Percentiles rank a stretch among this genome's conserved stretches.
These are phyloP conservation scores for Caenorhabditis remanei DNA, from an alignment of 1,140 invertebrate species.

Conservation along the genomic window DNA sequence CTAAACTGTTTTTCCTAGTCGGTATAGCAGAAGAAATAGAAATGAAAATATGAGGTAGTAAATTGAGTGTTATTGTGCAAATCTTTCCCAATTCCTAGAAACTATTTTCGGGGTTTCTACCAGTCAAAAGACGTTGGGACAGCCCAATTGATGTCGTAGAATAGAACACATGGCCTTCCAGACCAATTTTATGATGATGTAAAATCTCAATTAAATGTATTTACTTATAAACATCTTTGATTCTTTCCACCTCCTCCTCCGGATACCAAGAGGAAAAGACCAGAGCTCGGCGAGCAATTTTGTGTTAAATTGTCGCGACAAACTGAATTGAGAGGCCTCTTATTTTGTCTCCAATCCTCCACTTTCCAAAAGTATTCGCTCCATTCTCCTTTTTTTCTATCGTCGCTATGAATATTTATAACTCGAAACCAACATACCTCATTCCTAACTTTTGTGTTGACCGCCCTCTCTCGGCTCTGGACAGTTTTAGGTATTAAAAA, in stretches of 20 bases:
- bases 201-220: not conserved
- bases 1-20: not conserved
- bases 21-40: no score
- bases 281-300: conserved; percentile 54
- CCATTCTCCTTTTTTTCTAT: not conserved
- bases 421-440: not conserved
- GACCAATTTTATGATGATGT: no score
- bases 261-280: conserved; percentile 41
- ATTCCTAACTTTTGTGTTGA: conserved; percentile 25
- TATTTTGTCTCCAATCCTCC: conserved; percentile 34
- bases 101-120: no score
- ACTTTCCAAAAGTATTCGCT: not conserved
- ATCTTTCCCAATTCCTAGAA: no score
- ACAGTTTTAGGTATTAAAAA: conserved; percentile 16
- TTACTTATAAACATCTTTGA: conserved; percentile 13
- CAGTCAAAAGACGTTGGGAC: no score
- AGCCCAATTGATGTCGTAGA: not conserved
- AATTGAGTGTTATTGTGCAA: no score
- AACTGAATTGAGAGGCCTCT: conserved; percentile 49
- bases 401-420: conserved; percentile 30
- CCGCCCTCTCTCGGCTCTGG: not conserved
- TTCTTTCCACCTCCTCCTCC: not conserved
- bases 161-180: no score
- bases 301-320: conserved; percentile 51
- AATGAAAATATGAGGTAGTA: no score